Evolutionary conservation across 64 coral and sea anemone species (phyloP).

Genomic region (Porites australiensis): DNA sequence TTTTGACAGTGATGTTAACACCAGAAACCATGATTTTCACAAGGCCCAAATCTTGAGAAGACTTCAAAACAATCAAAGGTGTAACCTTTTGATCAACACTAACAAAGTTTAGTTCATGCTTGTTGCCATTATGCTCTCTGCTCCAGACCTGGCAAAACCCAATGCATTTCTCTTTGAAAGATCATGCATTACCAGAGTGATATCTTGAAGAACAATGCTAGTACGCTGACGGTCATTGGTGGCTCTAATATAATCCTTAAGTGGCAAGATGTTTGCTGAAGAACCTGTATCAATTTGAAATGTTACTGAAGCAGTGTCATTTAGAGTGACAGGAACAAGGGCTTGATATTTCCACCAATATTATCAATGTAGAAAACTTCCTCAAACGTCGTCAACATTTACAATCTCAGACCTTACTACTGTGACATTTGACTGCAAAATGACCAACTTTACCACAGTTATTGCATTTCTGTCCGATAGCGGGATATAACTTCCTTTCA

Average conservation of each 20-base stretch:
- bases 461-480: slow-evolving; percentile 46
- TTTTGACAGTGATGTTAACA: slow-evolving; percentile 21
- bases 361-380: slow-evolving; percentile 48
- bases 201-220: slow-evolving; percentile 46
- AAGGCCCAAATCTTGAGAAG: slow-evolving; percentile 45
- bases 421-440: slow-evolving; percentile 52
- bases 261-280: slow-evolving; percentile 62
- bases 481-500: slow-evolving; percentile 47
- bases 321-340: slow-evolving; percentile 49
- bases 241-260: slow-evolving; percentile 56
- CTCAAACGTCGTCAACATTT: slow-evolving; percentile 46
- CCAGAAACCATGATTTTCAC: slow-evolving; percentile 50
- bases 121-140: slow-evolving; percentile 46
- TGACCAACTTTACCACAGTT: slow-evolving; percentile 62
- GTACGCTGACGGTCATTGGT: slow-evolving; percentile 34
- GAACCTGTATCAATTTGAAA: slow-evolving; percentile 56
- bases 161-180: slow-evolving; percentile 62
- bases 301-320: slow-evolving; percentile 51
- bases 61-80: slow-evolving; percentile 62
- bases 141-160: slow-evolving; percentile 50
- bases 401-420: slow-evolving; percentile 39
- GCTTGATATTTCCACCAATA: slow-evolving; percentile 54
- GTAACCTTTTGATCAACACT: slow-evolving; percentile 48
- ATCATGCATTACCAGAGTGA: slow-evolving; percentile 63
- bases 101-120: slow-evolving; percentile 66